phyloP scores from a whole-genome alignment of 92 coral and sea anemone species.

The Paragorgia papillata region DNA sequence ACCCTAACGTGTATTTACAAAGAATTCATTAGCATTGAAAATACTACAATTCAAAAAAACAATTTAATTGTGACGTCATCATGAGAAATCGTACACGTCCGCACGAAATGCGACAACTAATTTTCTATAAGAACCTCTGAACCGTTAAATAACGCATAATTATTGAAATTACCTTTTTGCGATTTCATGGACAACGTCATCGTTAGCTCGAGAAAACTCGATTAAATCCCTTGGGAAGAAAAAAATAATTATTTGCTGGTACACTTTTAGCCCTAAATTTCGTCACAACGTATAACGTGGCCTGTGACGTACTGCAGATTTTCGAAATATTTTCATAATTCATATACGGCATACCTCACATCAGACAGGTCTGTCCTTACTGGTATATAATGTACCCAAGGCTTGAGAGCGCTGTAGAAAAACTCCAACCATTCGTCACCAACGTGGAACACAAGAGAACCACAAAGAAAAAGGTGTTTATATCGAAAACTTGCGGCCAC shows the following conservation, averaged over 20 bases:
- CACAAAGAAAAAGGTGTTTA: slow-evolving; percentile 93
- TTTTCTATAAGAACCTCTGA: not conserved
- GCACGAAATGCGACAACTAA: not conserved
- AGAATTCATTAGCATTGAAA: too few relatives aligned
- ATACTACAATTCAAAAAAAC: not conserved
- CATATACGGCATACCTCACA: slow-evolving; percentile 73
- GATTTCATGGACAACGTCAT: slow-evolving; percentile 68
- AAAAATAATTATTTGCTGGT: too few relatives aligned
- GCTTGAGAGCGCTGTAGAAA: slow-evolving; percentile 92
- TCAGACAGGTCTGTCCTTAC: slow-evolving; percentile 80
- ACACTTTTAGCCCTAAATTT: too few relatives aligned
- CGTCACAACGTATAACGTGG: too few relatives aligned
- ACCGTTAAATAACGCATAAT: too few relatives aligned
- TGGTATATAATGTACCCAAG: slow-evolving; percentile 97
- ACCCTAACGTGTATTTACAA: too few relatives aligned
- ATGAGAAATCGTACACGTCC: too few relatives aligned
- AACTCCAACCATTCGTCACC: slow-evolving; percentile 97
- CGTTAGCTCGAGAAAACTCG: slow-evolving; percentile 87
- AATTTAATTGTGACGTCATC: too few relatives aligned
- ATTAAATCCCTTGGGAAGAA: slow-evolving; percentile 73
- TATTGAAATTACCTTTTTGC: slow-evolving; percentile 95
- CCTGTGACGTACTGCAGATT: too few relatives aligned
- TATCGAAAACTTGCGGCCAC: slow-evolving; percentile 99
- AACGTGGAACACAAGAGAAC: slow-evolving; percentile 94
- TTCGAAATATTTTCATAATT: too few relatives aligned